phyloP scores from a whole-genome alignment of 1,140 invertebrate species.

The Drosophila ogumai region DNA sequence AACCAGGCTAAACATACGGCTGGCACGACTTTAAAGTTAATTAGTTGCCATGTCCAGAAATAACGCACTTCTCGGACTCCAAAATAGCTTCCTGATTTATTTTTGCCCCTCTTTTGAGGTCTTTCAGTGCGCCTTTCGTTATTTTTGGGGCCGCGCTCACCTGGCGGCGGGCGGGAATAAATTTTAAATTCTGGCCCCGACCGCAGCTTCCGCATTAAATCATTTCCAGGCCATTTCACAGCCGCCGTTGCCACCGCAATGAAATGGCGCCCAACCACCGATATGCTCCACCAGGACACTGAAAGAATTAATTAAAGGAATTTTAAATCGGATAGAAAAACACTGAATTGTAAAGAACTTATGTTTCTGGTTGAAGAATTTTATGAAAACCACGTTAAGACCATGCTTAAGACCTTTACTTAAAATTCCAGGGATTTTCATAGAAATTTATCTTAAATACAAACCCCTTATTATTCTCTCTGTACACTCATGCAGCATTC shows the following conservation, averaged over 20 bases:
- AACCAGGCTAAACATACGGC: conserved; percentile 41
- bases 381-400: not conserved
- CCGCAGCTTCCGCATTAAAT: conserved; percentile 82
- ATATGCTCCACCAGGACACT: not conserved
- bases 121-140: not conserved
- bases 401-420: no score
- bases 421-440: not conserved
- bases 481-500: conserved; percentile 48
- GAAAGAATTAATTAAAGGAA: not conserved
- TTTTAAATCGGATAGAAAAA: not conserved
- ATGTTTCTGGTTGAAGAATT: not conserved
- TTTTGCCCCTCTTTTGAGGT: conserved; percentile 9
- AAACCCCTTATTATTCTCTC: not conserved
- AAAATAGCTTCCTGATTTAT: conserved; percentile 46
- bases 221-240: conserved; percentile 82
- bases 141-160: conserved; percentile 35
- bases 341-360: rapidly evolving
- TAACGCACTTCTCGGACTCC: conserved; percentile 38
- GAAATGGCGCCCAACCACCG: conserved; percentile 22
- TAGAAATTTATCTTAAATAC: no score
- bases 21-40: conserved; percentile 68
- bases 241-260: conserved; percentile 73
- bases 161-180: conserved; percentile 63
- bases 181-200: conserved; percentile 75
- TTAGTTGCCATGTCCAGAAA: conserved; percentile 73